A percentile compares a stretch with the other conserved stretches of the same genome.
These are phyloP conservation scores for Pholis gunnellus DNA, from an alignment of 2,113 vertebrate genomes.

Conservation along the genomic window DNA sequence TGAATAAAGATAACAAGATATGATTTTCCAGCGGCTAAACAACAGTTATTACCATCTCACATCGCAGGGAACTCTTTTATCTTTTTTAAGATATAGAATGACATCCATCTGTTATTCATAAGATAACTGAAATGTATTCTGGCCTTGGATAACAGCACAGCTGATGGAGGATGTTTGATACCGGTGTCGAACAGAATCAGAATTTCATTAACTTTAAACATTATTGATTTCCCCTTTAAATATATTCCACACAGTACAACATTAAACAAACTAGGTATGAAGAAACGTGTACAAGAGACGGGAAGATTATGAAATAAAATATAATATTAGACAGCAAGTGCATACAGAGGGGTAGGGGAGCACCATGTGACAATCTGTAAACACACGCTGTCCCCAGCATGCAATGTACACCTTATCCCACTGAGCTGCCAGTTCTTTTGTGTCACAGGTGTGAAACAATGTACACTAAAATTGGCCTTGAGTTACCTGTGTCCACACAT, in stretches of 20 bases:
- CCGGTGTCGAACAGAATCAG: neutral
- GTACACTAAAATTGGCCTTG: slow-evolving; percentile 6
- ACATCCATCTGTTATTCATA: neutral
- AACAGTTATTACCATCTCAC: neutral
- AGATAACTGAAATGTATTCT: slow-evolving; percentile 4
- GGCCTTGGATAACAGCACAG: neutral
- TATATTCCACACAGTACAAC: neutral
- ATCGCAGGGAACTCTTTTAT: neutral
- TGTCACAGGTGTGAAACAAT: slow-evolving; percentile 38
- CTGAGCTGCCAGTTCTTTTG: slow-evolving; percentile 23
- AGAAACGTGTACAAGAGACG: neutral
- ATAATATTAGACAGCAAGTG: neutral
- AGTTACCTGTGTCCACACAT: neutral
- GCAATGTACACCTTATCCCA: slow-evolving; percentile 8
- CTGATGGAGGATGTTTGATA: neutral
- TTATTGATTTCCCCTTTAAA: neutral
- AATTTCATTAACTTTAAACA: neutral
- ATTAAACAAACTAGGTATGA: neutral
- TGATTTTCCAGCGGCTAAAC: neutral
- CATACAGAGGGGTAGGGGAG: neutral
- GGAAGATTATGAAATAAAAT: neutral
- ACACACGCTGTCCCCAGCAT: slow-evolving; percentile 22
- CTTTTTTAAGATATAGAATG: neutral
- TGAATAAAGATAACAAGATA: neutral
- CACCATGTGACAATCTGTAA: neutral